A percentile compares a stretch with the other conserved stretches of the same genome.
Conservation (phyloP, 1,140 invertebrate species). For the Nebria ingens region DNA sequence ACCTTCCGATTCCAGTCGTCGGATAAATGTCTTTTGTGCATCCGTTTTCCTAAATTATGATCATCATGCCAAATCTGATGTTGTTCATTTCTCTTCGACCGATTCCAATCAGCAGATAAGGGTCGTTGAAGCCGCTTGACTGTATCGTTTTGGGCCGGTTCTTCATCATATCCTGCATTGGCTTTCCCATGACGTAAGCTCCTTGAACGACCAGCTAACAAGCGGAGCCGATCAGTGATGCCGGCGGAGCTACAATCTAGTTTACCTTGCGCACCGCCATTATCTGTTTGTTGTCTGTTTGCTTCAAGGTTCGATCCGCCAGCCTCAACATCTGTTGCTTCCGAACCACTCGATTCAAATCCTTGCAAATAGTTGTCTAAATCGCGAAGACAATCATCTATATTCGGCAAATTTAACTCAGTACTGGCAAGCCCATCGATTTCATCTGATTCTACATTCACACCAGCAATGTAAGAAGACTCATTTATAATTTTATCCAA, state of each 20-base stretch:
- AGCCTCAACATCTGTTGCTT: conserved; percentile 10
- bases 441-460: conserved; percentile 16
- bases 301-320: conserved; percentile 4
- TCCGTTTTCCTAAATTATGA: too few species aligned
- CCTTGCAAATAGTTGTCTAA: conserved; percentile 29
- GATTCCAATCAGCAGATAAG: background rate
- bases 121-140: background rate
- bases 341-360: conserved; percentile 20
- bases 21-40: too few species aligned
- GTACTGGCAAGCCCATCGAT: conserved; percentile 10
- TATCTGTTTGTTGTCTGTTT: conserved; percentile 10
- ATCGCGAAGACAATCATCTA: conserved; percentile 30
- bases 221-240: conserved; percentile 7
- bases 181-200: background rate
- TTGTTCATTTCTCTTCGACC: background rate
- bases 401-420: conserved; percentile 16
- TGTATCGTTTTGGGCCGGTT: background rate
- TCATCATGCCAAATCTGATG: too few species aligned
- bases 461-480: too few species aligned
- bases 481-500: conserved; percentile 27
- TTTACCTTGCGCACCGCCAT: background rate
- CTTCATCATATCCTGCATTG: background rate
- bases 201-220: conserved; percentile 10
- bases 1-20: too few species aligned
- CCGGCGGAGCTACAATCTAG: background rate